Conservation (phyloP, 2,888 invertebrate genomes). For the Allacma fusca region DNA sequence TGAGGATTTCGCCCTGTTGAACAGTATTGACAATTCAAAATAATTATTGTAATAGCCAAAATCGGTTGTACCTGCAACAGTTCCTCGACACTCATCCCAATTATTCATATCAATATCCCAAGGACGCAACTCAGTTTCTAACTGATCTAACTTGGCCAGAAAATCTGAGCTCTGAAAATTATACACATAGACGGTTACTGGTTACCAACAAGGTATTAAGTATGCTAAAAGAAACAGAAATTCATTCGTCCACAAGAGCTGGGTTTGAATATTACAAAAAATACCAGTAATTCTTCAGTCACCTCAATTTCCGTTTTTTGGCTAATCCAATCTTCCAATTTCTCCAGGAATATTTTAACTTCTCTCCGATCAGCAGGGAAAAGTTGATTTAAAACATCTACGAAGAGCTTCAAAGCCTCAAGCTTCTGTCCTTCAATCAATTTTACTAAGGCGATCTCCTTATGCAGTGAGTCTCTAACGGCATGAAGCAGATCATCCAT, state of each 20-base stretch:
- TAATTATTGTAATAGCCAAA: background rate
- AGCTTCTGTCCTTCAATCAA: slow-evolving; percentile 76
- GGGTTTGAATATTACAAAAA: no score
- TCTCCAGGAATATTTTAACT: slow-evolving; percentile 70
- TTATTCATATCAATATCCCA: slow-evolving; percentile 63
- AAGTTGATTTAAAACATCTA: slow-evolving; percentile 76
- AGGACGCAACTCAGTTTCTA: slow-evolving; percentile 58
- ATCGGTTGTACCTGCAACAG: slow-evolving; percentile 66
- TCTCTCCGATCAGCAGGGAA: slow-evolving; percentile 81
- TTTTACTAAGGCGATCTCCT: slow-evolving; percentile 80
- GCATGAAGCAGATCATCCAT: slow-evolving; percentile 89
- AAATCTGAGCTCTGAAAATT: slow-evolving; percentile 67
- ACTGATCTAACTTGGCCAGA: slow-evolving; percentile 69
- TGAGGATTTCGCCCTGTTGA: no score
- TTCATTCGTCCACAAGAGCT: no score
- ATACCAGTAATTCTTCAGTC: background rate
- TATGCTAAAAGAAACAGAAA: no score
- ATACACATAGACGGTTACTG: no score
- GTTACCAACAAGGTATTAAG: no score
- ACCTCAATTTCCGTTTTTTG: slow-evolving; percentile 64
- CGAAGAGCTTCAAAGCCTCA: slow-evolving; percentile 76
- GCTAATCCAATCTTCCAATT: slow-evolving; percentile 70
- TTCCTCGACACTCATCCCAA: slow-evolving; percentile 87
- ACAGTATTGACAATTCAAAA: background rate
- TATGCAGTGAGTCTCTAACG: slow-evolving; percentile 80